Conservation (phyloP, 2,888 invertebrate species). For the Cerastis leucographa region DNA sequence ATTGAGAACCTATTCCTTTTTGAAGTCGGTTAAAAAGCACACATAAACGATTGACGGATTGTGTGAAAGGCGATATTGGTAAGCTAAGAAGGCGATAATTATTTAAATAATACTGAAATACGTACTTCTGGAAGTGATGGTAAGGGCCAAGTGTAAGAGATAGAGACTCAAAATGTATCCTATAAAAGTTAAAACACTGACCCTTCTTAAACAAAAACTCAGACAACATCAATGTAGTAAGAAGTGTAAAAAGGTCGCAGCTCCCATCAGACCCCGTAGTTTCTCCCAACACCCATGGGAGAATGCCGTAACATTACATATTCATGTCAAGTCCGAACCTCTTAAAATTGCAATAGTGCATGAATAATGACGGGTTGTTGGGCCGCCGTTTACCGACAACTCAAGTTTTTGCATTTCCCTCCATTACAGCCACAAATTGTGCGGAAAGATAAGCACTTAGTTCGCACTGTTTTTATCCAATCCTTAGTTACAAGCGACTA, state of each 20-base stretch:
- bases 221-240: slow-evolving; percentile 4
- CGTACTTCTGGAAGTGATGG: no score
- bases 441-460: slow-evolving; percentile 60
- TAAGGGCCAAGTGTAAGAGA: no score
- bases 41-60: neutral
- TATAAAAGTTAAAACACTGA: no score
- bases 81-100: no score
- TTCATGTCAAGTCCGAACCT: slow-evolving; percentile 55
- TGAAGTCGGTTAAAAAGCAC: no score
- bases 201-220: neutral
- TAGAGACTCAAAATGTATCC: no score
- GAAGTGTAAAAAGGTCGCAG: neutral
- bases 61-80: no score
- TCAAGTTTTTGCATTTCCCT: slow-evolving; percentile 60
- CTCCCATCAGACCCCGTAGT: slow-evolving; percentile 1
- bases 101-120: no score
- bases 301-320: slow-evolving; percentile 44
- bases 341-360: slow-evolving; percentile 61
- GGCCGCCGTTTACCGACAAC: slow-evolving; percentile 50
- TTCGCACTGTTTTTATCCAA: slow-evolving; percentile 63
- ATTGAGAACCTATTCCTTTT: no score
- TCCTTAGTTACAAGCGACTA: slow-evolving; percentile 33
- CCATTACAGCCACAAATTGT: slow-evolving; percentile 60
- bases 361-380: slow-evolving; percentile 56
- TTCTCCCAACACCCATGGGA: slow-evolving; percentile 45